These are phyloP conservation scores for Atherinomorus stipes DNA, from an alignment of 2,113 vertebrate genomes.

Conservation along the genomic window DNA sequence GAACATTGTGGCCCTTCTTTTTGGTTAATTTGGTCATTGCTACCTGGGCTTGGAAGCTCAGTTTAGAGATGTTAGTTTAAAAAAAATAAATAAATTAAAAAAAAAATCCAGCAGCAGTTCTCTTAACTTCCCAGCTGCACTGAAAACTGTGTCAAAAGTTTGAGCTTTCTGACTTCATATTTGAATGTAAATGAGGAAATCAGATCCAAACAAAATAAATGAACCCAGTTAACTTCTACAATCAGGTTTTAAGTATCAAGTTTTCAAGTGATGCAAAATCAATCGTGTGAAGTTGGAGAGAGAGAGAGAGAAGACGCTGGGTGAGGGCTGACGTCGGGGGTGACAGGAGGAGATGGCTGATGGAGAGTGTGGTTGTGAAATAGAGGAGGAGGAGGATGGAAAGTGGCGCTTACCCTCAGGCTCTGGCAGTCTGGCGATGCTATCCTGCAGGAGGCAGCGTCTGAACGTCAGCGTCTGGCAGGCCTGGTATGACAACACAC, in stretches of 20 bases:
- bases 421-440: slow-evolving; percentile 89
- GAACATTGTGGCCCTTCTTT: no score
- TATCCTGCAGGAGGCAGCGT: slow-evolving; percentile 94
- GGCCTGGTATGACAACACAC: slow-evolving; percentile 94
- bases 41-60: no score
- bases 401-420: slow-evolving; percentile 89
- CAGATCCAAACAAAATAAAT: background rate
- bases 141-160: background rate
- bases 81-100: background rate
- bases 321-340: slow-evolving; percentile 52
- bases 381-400: slow-evolving; percentile 57
- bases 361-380: slow-evolving; percentile 45
- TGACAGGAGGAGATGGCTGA: slow-evolving; percentile 78
- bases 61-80: no score
- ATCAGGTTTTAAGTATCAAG: slow-evolving; percentile 17
- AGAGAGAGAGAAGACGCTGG: slow-evolving; percentile 25
- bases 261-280: slow-evolving; percentile 10
- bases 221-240: slow-evolving; percentile 15
- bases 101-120: background rate
- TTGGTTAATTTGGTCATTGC: no score
- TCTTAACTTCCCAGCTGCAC: background rate
- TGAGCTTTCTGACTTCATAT: no score
- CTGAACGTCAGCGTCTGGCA: slow-evolving; percentile 95
- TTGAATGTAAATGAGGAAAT: background rate
- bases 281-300: slow-evolving; percentile 26